Evolutionary conservation across 2,888 invertebrate genomes (phyloP), one percentile per base, ranked within the genome.

Genomic region (Cryptocephalus moraei): DNA sequence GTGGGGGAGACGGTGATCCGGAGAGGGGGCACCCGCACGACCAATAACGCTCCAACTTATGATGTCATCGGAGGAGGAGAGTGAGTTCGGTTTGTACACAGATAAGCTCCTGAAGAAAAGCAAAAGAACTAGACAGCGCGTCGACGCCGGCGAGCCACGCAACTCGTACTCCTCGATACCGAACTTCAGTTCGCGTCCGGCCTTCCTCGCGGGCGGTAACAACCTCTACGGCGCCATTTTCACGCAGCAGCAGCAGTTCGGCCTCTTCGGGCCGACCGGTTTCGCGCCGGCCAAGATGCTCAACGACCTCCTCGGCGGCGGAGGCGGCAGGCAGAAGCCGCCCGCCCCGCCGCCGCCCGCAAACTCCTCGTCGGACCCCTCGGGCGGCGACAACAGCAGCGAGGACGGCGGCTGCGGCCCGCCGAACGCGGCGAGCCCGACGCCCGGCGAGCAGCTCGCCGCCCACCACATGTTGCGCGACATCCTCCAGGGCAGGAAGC

Each of bases 41-140:
- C 82, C 81, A 82, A 86, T 86, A 86, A 86, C 80, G 82, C 82
- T 79, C 78, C 75, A 80, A 81, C 79, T 85, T 88, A 88, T 89
- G 87, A 90, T 90, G 90, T 90, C 89, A 90, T 89, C 89, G 85
- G 90, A 89, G 85, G 90, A 90, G 87, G 89, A 90, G 85, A 86
- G 86, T 81, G 87, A 71, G 81, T 87, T 86, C 82, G 88, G 87
- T 81, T 87, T 89, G 86, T 89, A 85, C 81, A 86, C 86, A 84
- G 88, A 86, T 82, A 85, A 84, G 77, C 84, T 86, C 78, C 82
- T 88, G 80, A 89, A 88, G 86, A 87, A 88, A 82, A 83, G 85
- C 76, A 91, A 90, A 79, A 86, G 91, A 76, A 88, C 87, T 78
- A 84, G 91, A 82, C 91, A 91, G 82, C 86, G 91, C 77, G 91